Conservation (phyloP, 2,797 vertebrate genomes). For the Cynodonichthys magdalenae region DNA sequence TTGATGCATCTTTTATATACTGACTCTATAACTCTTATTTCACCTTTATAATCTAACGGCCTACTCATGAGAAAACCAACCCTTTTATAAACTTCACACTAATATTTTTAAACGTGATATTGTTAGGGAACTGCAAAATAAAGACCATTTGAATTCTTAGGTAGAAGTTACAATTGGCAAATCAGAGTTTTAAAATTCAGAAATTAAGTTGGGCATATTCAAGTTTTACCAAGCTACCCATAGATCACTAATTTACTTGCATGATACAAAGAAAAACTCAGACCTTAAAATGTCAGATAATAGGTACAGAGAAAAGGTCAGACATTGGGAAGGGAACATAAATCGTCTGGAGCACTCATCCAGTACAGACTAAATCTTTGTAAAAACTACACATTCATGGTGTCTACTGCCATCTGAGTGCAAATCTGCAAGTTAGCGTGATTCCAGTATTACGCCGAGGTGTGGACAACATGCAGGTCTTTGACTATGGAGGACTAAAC, state of each 20-base stretch:
- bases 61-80: too few relatives aligned
- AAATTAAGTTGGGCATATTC: too few relatives aligned
- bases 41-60: too few relatives aligned
- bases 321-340: not conserved
- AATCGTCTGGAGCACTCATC: not conserved
- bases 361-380: not conserved
- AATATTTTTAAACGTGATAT: too few relatives aligned
- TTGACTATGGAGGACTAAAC: too few relatives aligned
- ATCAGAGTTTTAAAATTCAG: too few relatives aligned
- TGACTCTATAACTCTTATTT: not conserved
- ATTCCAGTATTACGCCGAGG: conserved; percentile 6
- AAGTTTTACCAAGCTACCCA: not conserved
- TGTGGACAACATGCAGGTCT: conserved; percentile 40
- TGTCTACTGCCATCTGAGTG: not conserved
- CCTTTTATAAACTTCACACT: too few relatives aligned
- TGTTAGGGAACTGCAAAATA: too few relatives aligned
- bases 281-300: not conserved
- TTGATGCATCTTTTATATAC: not conserved
- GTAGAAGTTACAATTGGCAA: too few relatives aligned
- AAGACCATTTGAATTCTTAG: too few relatives aligned
- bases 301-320: not conserved
- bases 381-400: not conserved
- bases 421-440: not conserved
- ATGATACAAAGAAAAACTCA: not conserved
- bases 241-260: not conserved